Conservation (phyloP, 2,888 invertebrate species). For the Augochlorella aurata region DNA sequence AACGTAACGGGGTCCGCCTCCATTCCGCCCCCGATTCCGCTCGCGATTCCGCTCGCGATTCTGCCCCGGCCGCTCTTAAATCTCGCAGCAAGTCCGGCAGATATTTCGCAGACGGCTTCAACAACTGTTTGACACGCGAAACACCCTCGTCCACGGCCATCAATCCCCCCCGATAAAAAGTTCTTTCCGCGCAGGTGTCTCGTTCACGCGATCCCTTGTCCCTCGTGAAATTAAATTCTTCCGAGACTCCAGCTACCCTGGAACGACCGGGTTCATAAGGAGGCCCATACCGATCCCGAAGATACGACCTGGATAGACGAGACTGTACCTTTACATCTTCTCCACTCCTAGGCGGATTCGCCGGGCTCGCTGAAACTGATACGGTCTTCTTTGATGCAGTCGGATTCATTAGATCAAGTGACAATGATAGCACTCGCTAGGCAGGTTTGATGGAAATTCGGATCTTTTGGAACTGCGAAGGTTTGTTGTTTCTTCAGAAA, state of each 20-base stretch:
- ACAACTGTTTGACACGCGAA: not conserved
- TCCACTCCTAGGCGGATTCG: not conserved
- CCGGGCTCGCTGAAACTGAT: not conserved
- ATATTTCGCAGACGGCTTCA: not conserved
- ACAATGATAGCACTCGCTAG: too few species aligned
- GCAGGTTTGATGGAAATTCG: too few species aligned
- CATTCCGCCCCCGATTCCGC: not conserved
- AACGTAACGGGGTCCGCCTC: not conserved
- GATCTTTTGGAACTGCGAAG: too few species aligned
- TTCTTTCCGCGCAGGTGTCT: conserved; percentile 10
- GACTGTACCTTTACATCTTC: not conserved
- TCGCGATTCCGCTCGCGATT: not conserved
- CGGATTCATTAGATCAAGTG: too few species aligned
- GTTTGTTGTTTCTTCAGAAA: too few species aligned
- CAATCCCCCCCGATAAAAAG: not conserved
- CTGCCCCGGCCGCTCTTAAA: not conserved
- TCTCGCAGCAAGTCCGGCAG: not conserved
- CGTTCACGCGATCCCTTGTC: not conserved
- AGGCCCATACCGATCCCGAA: not conserved
- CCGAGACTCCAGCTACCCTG: not conserved
- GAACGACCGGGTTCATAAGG: not conserved
- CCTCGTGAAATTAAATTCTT: conserved; percentile 6
- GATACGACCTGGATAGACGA: not conserved
- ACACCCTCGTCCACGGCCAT: not conserved
- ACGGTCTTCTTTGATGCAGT: not conserved